Evolutionary conservation across 2,113 vertebrate genomes (phyloP), one percentile per base, ranked within the genome.

Genomic region (Hippoglossus stenolepis): DNA sequence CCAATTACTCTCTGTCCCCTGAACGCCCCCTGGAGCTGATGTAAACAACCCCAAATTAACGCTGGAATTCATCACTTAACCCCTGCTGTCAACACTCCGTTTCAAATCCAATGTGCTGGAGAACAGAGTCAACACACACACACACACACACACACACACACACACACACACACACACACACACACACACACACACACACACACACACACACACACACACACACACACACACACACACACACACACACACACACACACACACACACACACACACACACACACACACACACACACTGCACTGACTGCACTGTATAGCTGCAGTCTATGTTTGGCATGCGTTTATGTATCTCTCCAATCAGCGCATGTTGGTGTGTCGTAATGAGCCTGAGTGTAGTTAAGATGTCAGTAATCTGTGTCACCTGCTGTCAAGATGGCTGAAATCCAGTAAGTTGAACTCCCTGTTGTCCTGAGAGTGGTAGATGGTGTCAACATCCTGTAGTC

Each of bases 381-480:
- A 76, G 61, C 13, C 65, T 31, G 56, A 21, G 15, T 67, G 64
- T 21, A 28, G 60, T 56, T 58, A 17, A 59, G 43, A 63, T 65
- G 72, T 57, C 69, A 61, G 72, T 26, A 66, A 85, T 88, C 21
- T 59, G n/a, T 65, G 70, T 94, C 89, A 97, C 96, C 96, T 94
- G 93, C 95, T 96, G 87, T 97, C 96, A 60, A 97, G 91, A 87
- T 97, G 97, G 89, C 96, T 96, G 91, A 97, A 97, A 89, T 97
- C 96, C 90, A 96, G 81, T 72, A 97, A 90, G 91, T 96, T 97
- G 89, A 98, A 96, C 87, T 97, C 96, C 47, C 96, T 92, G 90
- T 96, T 97, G 93, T 97, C 96, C 87, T 97, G 96, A 0, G 96
- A 96, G 91, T 97, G 96, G 86, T 98, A 98, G 91, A 97, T 97